Evolutionary conservation across 2,797 vertebrate species (phyloP), one percentile per base, ranked within the genome.

Genomic region (Luscinia luscinia): DNA sequence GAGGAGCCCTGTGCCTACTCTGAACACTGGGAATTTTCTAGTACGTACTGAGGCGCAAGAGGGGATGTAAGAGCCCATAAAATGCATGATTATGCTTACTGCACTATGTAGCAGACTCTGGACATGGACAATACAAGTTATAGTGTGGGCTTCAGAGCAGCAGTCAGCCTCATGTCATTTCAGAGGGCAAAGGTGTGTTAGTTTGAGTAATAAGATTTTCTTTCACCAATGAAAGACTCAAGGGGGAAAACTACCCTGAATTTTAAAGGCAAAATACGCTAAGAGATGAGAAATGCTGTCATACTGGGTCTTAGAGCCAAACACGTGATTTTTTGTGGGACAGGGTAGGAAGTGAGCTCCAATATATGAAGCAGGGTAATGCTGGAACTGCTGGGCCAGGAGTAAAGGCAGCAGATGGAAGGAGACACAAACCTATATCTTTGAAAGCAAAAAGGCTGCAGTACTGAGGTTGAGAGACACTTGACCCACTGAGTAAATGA

Each of bases 311-410:
- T 67, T 52, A 62, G 40, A 77, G 48, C 10, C 22, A 74, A 55
- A 55, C 5, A 9, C 0, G 0, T 11, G 48, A 0, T 20, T 61
- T 58, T 76, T 77, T 52, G 26, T 6, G 15, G 34, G 34, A 27
- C 4, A 82, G 17, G 66, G 24, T 9, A 69, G 30, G 28, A 66
- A 59, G 68, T 13, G 89, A 79, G 58, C 5, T 6, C 5, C 21
- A 48, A 41, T 72, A 82, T 20, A 74, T 38, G 40, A 92, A 88
- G 51, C 38, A 57, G 30, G 12, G 40, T 62, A 80, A 69, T 36
- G 20, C 23, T 26, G 54, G 23, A 54, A 30, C 38, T 52, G 14
- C 15, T 61, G 22, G 24, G 30, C 19, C 34, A 59, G 22, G 27
- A 57, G 55, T 20, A 49, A 78, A 76, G 22, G 43, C 12, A 51